Evolutionary conservation across 1,140 invertebrate species (phyloP).

Genomic region (Drosophila kanapiae): DNA sequence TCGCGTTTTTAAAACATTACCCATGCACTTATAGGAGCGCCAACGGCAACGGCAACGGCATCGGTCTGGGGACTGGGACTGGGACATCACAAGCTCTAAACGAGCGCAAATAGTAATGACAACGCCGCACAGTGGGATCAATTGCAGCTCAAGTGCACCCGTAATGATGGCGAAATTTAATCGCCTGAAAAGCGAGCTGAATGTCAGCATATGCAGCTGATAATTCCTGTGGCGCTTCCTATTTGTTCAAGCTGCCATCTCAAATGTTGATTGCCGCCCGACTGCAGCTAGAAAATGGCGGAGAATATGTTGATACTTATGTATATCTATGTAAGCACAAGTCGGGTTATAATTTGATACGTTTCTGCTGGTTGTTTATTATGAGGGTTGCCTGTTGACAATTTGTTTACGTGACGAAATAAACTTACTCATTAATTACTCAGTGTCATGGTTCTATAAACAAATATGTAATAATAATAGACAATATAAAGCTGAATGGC

Average conservation of each 20-base stretch:
- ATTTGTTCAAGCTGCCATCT: conserved; percentile 2
- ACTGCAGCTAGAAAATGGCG: background rate
- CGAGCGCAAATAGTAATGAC: conserved; percentile 80
- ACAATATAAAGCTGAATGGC: too few species aligned
- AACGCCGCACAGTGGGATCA: conserved; percentile 63
- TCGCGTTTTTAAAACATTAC: conserved; percentile 75
- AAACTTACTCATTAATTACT: too few species aligned
- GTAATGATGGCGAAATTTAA: conserved; percentile 24
- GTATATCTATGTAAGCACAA: background rate
- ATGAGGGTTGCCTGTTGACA: too few species aligned
- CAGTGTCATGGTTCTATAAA: too few species aligned
- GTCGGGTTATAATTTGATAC: conserved; percentile 4
- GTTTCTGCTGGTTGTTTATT: background rate
- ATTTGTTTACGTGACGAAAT: too few species aligned
- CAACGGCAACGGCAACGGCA: conserved; percentile 10
- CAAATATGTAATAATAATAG: too few species aligned
- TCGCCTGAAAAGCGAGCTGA: conserved; percentile 1
- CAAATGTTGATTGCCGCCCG: background rate
- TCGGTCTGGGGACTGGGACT: background rate
- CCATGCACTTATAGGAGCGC: conserved; percentile 66
- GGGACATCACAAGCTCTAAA: conserved; percentile 60
- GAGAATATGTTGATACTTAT: background rate
- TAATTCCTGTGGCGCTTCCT: conserved; percentile 5
- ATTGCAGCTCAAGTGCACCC: conserved; percentile 28
- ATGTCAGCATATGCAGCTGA: background rate